These are phyloP conservation scores for Chelon labrosus DNA, from an alignment of 2,797 vertebrate genomes.

Conservation along the genomic window DNA sequence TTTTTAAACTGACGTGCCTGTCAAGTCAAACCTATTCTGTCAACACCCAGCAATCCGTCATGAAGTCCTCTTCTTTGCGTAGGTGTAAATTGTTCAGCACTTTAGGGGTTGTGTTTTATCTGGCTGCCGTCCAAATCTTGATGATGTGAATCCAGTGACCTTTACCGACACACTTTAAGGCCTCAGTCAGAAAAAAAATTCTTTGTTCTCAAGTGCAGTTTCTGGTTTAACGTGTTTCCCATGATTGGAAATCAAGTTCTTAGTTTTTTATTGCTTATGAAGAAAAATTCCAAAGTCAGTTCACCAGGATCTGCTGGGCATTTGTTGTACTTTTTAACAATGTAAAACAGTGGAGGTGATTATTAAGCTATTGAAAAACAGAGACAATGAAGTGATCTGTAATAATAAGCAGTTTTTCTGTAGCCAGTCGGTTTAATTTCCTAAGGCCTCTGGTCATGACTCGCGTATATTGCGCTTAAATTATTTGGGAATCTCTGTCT, in stretches of 20 bases:
- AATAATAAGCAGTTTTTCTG: too few species aligned
- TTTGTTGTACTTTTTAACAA: not conserved
- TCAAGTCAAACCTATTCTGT: constrained; percentile 55
- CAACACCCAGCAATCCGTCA: constrained; percentile 45
- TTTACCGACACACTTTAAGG: not conserved
- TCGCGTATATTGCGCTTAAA: too few species aligned
- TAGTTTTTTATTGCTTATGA: too few species aligned
- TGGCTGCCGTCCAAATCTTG: constrained; percentile 8
- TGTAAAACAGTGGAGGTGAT: too few species aligned
- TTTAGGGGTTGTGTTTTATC: constrained; percentile 18
- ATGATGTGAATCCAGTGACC: not conserved
- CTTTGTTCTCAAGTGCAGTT: not conserved
- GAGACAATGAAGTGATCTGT: too few species aligned
- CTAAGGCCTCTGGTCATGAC: too few species aligned
- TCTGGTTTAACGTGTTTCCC: not conserved
- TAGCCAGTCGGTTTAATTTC: too few species aligned
- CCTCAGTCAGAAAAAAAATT: too few species aligned
- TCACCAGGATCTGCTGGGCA: not conserved
- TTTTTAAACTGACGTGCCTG: constrained; percentile 10
- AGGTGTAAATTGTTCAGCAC: not conserved
- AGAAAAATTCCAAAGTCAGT: too few species aligned
- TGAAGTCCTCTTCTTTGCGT: not conserved
- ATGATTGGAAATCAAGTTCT: too few species aligned
- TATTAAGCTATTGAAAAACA: too few species aligned
- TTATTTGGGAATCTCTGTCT: too few species aligned